Conservation (phyloP, 2,797 vertebrate species). For the Antennarius maculatus region DNA sequence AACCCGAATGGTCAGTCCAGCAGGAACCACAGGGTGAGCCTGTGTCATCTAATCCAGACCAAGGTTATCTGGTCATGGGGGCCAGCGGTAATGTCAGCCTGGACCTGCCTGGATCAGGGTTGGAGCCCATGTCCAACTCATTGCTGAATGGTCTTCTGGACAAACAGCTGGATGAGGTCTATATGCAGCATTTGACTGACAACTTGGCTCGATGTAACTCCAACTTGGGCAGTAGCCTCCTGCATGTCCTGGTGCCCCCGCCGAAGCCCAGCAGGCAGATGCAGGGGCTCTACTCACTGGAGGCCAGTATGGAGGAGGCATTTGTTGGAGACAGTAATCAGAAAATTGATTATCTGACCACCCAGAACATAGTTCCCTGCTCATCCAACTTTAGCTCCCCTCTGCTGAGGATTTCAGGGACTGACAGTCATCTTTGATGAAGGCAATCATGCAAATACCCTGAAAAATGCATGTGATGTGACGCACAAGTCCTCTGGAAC, state of each 20-base stretch:
- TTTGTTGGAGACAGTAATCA: constrained; percentile 13
- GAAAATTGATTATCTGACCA: constrained; percentile 60
- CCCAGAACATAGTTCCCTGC: constrained; percentile 48
- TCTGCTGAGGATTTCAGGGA: constrained; percentile 75
- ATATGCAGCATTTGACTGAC: constrained; percentile 90
- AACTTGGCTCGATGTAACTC: constrained; percentile 81
- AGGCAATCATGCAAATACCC: not conserved
- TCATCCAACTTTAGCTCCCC: constrained; percentile 80
- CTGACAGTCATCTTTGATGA: constrained; percentile 37
- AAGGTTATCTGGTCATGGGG: constrained; percentile 74
- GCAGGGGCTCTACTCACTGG: constrained; percentile 54
- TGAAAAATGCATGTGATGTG: constrained; percentile 4
- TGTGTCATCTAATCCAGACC: constrained; percentile 46
- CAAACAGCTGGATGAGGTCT: constrained; percentile 87
- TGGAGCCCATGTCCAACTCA: constrained; percentile 88
- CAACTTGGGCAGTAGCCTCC: constrained; percentile 71
- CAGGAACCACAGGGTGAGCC: constrained; percentile 6
- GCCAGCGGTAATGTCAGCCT: constrained; percentile 48
- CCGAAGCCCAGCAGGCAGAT: constrained; percentile 50
- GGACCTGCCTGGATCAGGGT: constrained; percentile 45
- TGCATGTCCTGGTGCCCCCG: constrained; percentile 71
- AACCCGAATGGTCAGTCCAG: not conserved
- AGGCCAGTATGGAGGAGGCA: constrained; percentile 43
- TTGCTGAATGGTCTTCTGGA: constrained; percentile 88
- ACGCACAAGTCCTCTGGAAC: not conserved